Evolutionary conservation across 2,888 invertebrate species (phyloP).

Genomic region (Aquatica leii): DNA sequence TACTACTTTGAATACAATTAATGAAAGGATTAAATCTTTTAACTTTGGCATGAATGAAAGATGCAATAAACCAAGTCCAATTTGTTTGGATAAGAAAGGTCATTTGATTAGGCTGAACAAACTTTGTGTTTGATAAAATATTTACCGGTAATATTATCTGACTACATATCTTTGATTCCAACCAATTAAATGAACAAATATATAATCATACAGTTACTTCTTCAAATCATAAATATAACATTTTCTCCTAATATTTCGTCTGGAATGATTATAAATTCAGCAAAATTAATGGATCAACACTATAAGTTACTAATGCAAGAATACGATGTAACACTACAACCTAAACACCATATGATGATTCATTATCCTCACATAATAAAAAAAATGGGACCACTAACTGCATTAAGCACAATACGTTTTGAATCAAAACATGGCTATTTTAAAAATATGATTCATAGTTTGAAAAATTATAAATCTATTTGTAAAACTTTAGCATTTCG

Average conservation of each 20-base stretch:
- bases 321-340: background rate
- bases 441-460: conserved; percentile 20
- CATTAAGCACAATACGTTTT: no score
- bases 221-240: conserved; percentile 10
- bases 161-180: conserved; percentile 2
- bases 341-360: conserved; percentile 1
- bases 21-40: background rate
- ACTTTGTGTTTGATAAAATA: conserved; percentile 16
- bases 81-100: conserved; percentile 18
- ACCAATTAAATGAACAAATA: conserved; percentile 2
- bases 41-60: conserved; percentile 21
- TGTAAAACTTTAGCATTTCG: conserved; percentile 23
- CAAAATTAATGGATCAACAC: conserved; percentile 13
- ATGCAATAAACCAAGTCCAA: conserved; percentile 21
- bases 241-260: no score
- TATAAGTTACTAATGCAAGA: background rate
- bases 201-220: background rate
- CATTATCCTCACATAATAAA: no score
- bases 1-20: no score
- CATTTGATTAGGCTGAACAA: conserved; percentile 16
- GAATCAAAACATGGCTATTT: conserved; percentile 25
- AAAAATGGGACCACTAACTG: no score
- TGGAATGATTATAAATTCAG: no score
- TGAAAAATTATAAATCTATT: conserved; percentile 25
- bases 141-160: conserved; percentile 18